phyloP scores from a whole-genome alignment of 2,797 vertebrate genomes.

The Pachyuromys duprasi region DNA sequence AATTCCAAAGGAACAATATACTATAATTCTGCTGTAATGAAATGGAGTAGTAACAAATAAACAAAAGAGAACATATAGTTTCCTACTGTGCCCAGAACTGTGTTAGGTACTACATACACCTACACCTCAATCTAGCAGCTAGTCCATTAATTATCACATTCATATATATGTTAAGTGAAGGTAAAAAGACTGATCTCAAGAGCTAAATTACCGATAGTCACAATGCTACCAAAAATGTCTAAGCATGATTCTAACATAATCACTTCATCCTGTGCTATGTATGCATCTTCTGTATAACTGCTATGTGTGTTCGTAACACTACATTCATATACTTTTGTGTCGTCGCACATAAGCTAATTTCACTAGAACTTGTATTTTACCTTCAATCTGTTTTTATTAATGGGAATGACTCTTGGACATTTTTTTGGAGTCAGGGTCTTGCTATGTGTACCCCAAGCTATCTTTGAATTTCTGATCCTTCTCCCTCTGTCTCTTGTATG shows the following conservation, averaged over 20 bases:
- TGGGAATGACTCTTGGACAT: not conserved
- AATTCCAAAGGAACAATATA: not conserved
- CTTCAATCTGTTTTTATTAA: constrained; percentile 55
- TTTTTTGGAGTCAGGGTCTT: not conserved
- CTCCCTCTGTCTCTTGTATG: not conserved
- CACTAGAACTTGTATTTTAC: constrained; percentile 42
- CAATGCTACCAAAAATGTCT: not conserved
- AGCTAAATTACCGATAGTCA: not conserved
- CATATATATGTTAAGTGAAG: not conserved
- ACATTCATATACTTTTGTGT: not conserved
- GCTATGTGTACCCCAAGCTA: not conserved
- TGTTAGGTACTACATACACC: not conserved
- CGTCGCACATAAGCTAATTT: constrained; percentile 28
- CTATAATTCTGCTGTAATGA: constrained; percentile 9
- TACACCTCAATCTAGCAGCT: not conserved
- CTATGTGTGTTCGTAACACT: not conserved
- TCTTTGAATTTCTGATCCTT: not conserved
- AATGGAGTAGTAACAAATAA: not conserved
- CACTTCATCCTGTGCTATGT: not conserved
- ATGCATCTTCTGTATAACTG: not conserved
- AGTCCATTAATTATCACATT: not conserved
- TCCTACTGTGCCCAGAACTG: not conserved
- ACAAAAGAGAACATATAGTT: not conserved
- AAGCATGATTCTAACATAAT: not conserved
- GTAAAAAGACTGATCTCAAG: not conserved